A percentile compares a stretch with the other conserved stretches of the same genome.
Conservation (phyloP, 30 jellyfish, hydroid and myxozoan species). For the Chrysaora quinquecirrha region DNA sequence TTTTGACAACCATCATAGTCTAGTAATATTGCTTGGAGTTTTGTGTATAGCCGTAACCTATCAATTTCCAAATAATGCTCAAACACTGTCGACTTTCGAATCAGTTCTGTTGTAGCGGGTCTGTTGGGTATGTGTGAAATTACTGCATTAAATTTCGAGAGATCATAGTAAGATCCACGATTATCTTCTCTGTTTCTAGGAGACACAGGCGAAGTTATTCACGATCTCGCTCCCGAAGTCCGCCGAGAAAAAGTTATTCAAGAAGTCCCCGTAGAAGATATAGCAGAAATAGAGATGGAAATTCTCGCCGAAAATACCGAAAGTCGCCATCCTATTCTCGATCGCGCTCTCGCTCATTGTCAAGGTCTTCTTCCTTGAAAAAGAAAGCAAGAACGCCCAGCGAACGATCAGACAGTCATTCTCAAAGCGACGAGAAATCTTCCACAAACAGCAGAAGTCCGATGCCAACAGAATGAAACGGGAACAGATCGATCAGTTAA, state of each 20-base stretch:
- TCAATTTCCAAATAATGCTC: no score
- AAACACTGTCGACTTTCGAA: no score
- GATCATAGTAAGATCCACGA: no score
- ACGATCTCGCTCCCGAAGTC: slow-evolving; percentile 70
- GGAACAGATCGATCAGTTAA: no score
- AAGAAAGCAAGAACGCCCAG: neutral
- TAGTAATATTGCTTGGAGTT: no score
- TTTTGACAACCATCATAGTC: no score
- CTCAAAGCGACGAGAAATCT: neutral
- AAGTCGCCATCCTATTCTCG: slow-evolving; percentile 43
- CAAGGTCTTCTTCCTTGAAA: slow-evolving; percentile 17
- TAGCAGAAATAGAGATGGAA: slow-evolving; percentile 4
- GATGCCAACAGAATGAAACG: no score
- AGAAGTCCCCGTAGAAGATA: slow-evolving; percentile 56
- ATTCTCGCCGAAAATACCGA: slow-evolving; percentile 3
- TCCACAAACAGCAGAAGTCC: neutral
- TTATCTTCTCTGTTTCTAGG: no score
- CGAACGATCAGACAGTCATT: neutral
- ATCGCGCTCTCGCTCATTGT: slow-evolving; percentile 49
- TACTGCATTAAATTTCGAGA: no score
- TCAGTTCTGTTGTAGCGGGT: no score
- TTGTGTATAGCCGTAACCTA: no score
- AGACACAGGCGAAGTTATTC: slow-evolving; percentile 51
- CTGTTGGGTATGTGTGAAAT: no score
- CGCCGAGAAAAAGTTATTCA: slow-evolving; percentile 60